These are phyloP conservation scores for Dryadula phaetusa DNA, from an alignment of 2,888 invertebrate genomes.

Conservation along the genomic window DNA sequence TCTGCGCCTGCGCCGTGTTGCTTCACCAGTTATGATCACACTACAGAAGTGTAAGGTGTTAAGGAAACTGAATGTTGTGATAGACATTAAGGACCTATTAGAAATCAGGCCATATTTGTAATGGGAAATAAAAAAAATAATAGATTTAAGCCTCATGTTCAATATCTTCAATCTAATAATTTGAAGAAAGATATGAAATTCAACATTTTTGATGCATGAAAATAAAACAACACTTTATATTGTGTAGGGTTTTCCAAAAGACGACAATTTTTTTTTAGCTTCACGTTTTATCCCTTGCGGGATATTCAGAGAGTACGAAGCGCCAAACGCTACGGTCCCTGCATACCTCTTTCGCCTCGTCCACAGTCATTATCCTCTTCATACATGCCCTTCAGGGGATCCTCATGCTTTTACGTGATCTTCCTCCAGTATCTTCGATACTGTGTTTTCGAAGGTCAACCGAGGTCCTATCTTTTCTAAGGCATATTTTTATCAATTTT, in stretches of 20 bases:
- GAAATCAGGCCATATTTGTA: slow-evolving; percentile 33
- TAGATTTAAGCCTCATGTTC: not conserved
- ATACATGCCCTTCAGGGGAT: no score
- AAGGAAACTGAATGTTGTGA: slow-evolving; percentile 82
- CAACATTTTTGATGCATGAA: not conserved
- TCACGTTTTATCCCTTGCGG: no score
- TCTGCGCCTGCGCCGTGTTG: slow-evolving; percentile 51
- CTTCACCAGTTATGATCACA: slow-evolving; percentile 50
- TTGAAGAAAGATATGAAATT: not conserved
- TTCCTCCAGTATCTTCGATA: no score
- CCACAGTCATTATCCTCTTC: no score
- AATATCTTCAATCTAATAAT: not conserved
- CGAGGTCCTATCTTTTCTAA: no score
- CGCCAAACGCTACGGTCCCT: no score
- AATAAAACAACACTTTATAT: not conserved
- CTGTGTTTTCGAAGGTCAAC: no score
- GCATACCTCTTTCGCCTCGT: no score
- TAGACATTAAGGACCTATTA: slow-evolving; percentile 56
- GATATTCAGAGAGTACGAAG: no score
- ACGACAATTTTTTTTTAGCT: no score
- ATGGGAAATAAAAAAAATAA: slow-evolving; percentile 1
- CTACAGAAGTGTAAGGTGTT: slow-evolving; percentile 43
- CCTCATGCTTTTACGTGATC: no score
- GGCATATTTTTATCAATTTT: no score
- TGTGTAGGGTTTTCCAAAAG: not conserved